These are phyloP conservation scores for Oreocharis arfaki DNA, from an alignment of 2,113 vertebrate genomes.

Conservation along the genomic window DNA sequence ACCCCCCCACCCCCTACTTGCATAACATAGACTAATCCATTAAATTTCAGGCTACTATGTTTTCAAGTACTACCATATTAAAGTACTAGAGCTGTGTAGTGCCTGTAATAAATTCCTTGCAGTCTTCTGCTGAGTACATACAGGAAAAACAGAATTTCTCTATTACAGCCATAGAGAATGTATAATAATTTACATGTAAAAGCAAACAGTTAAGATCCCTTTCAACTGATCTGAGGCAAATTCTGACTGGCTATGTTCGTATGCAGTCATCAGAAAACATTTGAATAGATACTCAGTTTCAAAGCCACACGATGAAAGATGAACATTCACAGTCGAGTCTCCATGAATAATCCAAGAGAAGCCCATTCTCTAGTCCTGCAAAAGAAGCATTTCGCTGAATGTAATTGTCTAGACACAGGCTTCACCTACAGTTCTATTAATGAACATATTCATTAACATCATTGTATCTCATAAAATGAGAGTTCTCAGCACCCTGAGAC, in stretches of 20 bases:
- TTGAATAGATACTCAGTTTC: not conserved
- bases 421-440: not conserved
- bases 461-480: not conserved
- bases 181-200: conserved; percentile 19
- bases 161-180: not conserved
- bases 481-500: not conserved
- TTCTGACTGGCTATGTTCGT: not conserved
- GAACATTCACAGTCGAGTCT: not conserved
- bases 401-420: not conserved
- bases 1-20: too few species aligned
- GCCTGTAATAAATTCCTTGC: not conserved
- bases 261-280: not conserved
- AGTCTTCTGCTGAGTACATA: not conserved
- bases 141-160: not conserved
- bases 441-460: not conserved
- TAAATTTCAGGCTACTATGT: not conserved
- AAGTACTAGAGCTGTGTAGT: not conserved
- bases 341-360: not conserved
- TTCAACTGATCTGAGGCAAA: not conserved
- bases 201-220: not conserved
- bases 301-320: not conserved
- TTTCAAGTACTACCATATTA: not conserved
- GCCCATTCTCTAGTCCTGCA: not conserved
- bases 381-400: not conserved
- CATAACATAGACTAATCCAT: not conserved